Evolutionary conservation across 2,797 vertebrate species (phyloP).

Genomic region (Cossypha polioptera): DNA sequence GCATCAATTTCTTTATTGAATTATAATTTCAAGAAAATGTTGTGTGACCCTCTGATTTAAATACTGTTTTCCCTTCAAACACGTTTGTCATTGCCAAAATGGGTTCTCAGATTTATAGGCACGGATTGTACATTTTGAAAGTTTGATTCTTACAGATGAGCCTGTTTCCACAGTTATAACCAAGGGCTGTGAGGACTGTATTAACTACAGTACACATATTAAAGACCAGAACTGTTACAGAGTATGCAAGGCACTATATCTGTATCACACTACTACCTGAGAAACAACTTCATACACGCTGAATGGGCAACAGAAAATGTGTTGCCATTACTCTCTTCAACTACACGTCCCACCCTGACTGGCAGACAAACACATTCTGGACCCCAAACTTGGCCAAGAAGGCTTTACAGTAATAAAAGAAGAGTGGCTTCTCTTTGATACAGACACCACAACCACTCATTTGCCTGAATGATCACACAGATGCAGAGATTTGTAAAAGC

Average conservation of each 20-base stretch:
- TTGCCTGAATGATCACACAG: neutral
- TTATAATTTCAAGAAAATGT: slow-evolving; percentile 17
- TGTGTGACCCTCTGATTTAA: slow-evolving; percentile 7
- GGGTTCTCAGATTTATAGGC: neutral
- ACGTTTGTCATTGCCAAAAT: neutral
- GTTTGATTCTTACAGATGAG: neutral
- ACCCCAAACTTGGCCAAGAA: neutral
- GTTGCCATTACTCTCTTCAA: neutral
- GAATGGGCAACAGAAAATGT: neutral
- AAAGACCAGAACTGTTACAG: neutral
- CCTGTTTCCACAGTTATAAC: neutral
- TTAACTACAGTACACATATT: neutral
- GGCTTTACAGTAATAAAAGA: neutral
- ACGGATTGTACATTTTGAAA: neutral
- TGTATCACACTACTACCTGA: neutral
- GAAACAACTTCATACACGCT: neutral
- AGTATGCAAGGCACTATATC: neutral
- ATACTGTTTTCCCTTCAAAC: slow-evolving; percentile 13
- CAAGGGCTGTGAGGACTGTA: neutral
- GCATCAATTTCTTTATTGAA: slow-evolving; percentile 22
- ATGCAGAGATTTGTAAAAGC: neutral
- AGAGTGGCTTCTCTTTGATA: neutral
- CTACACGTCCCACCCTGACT: neutral
- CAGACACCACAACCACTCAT: neutral
- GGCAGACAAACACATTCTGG: neutral